Conservation (phyloP, 2,888 invertebrate species). For the Pseudococcus jackbeardsleyi region DNA sequence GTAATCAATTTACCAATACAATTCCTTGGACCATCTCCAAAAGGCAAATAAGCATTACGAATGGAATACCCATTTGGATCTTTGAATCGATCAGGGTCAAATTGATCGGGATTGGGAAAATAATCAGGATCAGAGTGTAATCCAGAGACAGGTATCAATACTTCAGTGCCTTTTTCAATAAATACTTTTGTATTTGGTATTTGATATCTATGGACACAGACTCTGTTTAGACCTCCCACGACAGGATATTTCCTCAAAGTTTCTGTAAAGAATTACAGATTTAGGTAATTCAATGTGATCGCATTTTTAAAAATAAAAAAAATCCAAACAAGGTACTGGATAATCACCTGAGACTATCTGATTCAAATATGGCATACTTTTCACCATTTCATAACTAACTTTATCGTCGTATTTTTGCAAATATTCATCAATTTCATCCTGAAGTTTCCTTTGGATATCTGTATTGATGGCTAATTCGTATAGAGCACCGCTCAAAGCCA, state of each 20-base stretch:
- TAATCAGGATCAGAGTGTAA: conserved; percentile 69
- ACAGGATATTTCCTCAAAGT: conserved; percentile 70
- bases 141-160: conserved; percentile 68
- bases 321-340: conserved; percentile 64
- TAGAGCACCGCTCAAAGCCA: conserved; percentile 71
- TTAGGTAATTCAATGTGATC: not conserved
- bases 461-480: conserved; percentile 72
- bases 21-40: conserved; percentile 68
- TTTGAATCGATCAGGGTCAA: conserved; percentile 70
- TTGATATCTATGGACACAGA: conserved; percentile 67
- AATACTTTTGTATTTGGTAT: conserved; percentile 67
- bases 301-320: not conserved
- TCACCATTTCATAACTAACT: conserved; percentile 71
- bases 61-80: conserved; percentile 67
- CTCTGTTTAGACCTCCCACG: conserved; percentile 68
- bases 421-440: conserved; percentile 70
- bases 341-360: conserved; percentile 71
- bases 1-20: conserved; percentile 67
- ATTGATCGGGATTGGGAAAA: conserved; percentile 69
- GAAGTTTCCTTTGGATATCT: conserved; percentile 70
- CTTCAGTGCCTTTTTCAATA: conserved; percentile 67
- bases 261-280: conserved; percentile 68
- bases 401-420: conserved; percentile 70
- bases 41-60: conserved; percentile 68
- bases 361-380: conserved; percentile 72